These are phyloP conservation scores for Drosophila tristis DNA, from an alignment of 1,140 invertebrate genomes.

Conservation along the genomic window DNA sequence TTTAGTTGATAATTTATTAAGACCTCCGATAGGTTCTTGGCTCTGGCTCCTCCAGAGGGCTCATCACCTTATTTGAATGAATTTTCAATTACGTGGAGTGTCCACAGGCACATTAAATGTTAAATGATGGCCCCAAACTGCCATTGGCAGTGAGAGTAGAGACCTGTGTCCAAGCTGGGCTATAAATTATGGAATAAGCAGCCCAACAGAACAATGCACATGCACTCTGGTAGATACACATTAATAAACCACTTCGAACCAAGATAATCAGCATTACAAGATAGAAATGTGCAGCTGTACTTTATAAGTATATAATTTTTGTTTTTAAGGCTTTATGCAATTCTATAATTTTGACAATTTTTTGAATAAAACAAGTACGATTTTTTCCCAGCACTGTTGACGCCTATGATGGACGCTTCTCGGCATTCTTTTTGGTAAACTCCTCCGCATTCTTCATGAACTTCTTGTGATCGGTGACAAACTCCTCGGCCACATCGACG, in stretches of 20 bases:
- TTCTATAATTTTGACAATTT: conserved; percentile 38
- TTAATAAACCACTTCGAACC: conserved; percentile 25
- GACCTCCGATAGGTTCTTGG: neutral
- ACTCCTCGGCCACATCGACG: conserved; percentile 98
- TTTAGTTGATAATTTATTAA: conserved; percentile 5
- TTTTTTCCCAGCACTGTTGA: conserved; percentile 84
- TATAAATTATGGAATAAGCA: conserved; percentile 38
- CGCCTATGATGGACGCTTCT: conserved; percentile 93
- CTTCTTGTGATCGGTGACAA: conserved; percentile 97
- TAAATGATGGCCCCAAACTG: conserved; percentile 7
- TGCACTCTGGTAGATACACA: conserved; percentile 1
- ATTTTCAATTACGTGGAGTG: conserved; percentile 16
- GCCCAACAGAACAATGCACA: conserved; percentile 1
- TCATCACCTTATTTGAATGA: conserved; percentile 9
- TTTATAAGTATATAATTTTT: no score
- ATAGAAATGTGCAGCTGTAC: no score
- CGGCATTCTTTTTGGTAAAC: conserved; percentile 98
- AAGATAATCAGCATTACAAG: conserved; percentile 3
- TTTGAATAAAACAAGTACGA: no score
- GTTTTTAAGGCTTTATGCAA: no score
- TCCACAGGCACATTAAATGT: conserved; percentile 9
- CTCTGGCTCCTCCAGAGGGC: neutral
- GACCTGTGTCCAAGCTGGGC: neutral
- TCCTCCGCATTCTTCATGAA: conserved; percentile 99
- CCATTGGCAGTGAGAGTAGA: conserved; percentile 12